Base-by-base conservation (phyloP, 2,888 invertebrate genomes). In the Hyposoter dolosus region DNA sequence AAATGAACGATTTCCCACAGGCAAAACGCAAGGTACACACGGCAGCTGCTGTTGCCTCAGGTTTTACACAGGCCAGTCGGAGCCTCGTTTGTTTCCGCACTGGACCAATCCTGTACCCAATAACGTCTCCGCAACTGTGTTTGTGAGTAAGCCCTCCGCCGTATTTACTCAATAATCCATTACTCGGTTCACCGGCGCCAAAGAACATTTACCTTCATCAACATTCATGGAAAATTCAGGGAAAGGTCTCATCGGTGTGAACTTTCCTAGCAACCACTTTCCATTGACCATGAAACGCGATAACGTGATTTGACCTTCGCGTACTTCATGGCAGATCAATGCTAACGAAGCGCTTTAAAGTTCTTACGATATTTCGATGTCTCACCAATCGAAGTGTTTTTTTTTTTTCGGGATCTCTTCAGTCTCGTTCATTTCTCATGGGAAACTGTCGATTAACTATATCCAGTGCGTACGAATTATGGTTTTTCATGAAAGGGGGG, bases 1-100 rank as follows among this genome's bases (percentile, higher is more conserved):
- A 72, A 83, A 86, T 86, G 68, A 82, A 75, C 69, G 83, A 86
- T 83, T 74, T 78, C 75, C 86, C 74, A 83, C 80, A 74, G 83
- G 72, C 72, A 32, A 35, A 56, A 32, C 19, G 43, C 60, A 50
- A 77, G 43, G 60, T 77, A 15, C 60, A 28, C 65, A 47, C 32
- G 47, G 47, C n/a, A 32, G 63, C 4, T 28, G 63, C 4, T 28
- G 28, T 28, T 28, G 3, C 28, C 15, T 60, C 28, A 28, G 28
- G 6, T 60, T 60, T 60, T 28, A 12, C 28, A 28, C 28, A 28
- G 28, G 15, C 60, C 28, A 60, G 28, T 15, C 15, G 15, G 5
- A 60, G 10, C 23, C 56, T 56, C 4, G 23, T 23, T 23, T 23
- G 19, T 56, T 56, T 23, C 12, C 56, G 2, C 23, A 56, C 12